Evolutionary conservation across 2,888 invertebrate species (phyloP).

Genomic region (Heliconius hortense): DNA sequence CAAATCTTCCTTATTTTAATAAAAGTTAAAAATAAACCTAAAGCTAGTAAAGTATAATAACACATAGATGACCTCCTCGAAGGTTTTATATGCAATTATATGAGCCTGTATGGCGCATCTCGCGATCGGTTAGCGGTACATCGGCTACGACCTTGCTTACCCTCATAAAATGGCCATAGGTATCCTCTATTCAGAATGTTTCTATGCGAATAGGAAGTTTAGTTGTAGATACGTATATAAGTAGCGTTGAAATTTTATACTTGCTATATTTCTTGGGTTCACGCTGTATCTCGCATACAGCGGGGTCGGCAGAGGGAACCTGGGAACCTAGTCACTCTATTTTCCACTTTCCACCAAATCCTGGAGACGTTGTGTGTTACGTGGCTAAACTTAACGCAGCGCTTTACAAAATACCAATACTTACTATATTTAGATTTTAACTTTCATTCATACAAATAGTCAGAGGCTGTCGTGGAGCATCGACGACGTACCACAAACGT

Average conservation of each 20-base stretch:
- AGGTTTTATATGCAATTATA: conserved; percentile 18
- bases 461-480: too few relatives aligned
- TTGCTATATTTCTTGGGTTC: not conserved
- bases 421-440: too few relatives aligned
- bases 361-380: not conserved
- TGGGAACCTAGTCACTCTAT: not conserved
- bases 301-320: not conserved
- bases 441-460: too few relatives aligned
- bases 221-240: not conserved
- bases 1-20: not conserved
- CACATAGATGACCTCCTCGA: conserved; percentile 19
- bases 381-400: not conserved
- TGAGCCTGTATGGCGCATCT: conserved; percentile 34
- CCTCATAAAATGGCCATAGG: conserved; percentile 48
- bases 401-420: not conserved
- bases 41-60: conserved; percentile 16
- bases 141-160: conserved; percentile 52
- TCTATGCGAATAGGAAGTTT: conserved; percentile 17
- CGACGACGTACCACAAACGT: too few relatives aligned
- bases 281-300: not conserved
- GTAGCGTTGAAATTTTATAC: not conserved
- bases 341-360: not conserved
- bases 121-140: conserved; percentile 49
- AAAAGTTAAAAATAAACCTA: not conserved
- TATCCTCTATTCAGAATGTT: conserved; percentile 37